These are phyloP conservation scores for Acropternis orthonyx DNA, from an alignment of 2,797 vertebrate species.

Conservation along the genomic window DNA sequence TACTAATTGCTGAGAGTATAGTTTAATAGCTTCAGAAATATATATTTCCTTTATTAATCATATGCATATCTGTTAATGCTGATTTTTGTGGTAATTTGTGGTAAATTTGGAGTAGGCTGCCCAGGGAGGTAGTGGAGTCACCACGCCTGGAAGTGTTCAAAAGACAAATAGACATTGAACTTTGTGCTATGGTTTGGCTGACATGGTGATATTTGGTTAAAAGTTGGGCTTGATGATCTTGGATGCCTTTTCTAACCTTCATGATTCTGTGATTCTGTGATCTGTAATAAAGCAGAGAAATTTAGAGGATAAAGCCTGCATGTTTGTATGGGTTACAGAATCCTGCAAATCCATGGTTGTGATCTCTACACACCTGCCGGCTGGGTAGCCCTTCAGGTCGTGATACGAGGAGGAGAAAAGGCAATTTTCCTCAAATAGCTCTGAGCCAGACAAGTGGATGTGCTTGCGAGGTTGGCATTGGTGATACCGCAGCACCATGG, in stretches of 20 bases:
- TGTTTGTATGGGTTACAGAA: neutral
- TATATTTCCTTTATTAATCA: neutral
- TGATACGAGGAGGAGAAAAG: neutral
- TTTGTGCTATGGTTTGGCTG: neutral
- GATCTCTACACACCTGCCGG: fast-evolving
- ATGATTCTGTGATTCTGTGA: neutral
- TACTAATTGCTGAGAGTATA: neutral
- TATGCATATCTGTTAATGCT: neutral
- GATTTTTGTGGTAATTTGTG: neutral
- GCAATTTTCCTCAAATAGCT: neutral
- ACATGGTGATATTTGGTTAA: fast-evolving
- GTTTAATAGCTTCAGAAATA: neutral
- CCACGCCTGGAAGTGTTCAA: neutral
- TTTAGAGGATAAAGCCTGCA: neutral
- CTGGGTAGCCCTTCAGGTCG: neutral
- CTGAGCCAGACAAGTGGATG: neutral
- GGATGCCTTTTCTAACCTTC: neutral
- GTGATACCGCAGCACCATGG: fast-evolving
- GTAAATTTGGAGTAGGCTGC: neutral
- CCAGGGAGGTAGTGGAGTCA: neutral
- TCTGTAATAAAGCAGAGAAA: neutral
- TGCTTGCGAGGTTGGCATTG: fast-evolving
- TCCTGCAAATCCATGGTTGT: fast-evolving
- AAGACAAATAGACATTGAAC: neutral
- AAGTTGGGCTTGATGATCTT: neutral